Base-by-base conservation (phyloP, 2,113 vertebrate genomes). In the Neofelis nebulosa region DNA sequence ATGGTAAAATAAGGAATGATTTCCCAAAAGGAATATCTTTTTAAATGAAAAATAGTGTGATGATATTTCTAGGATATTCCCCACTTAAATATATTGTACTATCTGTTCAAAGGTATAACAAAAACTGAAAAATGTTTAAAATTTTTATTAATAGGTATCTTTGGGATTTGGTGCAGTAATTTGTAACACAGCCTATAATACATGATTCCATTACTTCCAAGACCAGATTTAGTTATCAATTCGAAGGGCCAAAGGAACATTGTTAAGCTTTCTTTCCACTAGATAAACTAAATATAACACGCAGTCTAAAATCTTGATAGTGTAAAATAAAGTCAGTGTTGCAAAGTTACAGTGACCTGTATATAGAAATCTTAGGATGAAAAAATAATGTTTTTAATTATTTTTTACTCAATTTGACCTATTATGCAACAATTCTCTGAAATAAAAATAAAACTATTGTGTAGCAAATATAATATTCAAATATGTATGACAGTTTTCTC, bases 131-230 rank as follows among this genome's bases (percentile, higher is more conserved):
- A 50, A 81, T 86, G 10, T 93, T 93, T 73, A 63, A 33, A 45
- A 38, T 12, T 92, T 95, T 81, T 86, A 69, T 38, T 84, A 45
- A 81, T 92, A 92, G 82, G 5, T 94, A 11, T 31, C 80, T 95
- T 66, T 88, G 33, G 38, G 85, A 74, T 61, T 83, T 90, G 76
- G 15, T 66, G 33, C 31, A 90, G 29, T 85, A 89, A 90, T 94
- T 95, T 98, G 15, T 96, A 95, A 63, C 95, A 71, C 73, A 97
- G 36, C 29, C 12, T 96, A 65, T 86, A 23, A 91, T 88, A 94
- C 82, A 45, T 92, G 45, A 96, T 96, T 95, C 48, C 31, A 33
- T 66, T 96, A 8, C 11, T 89, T 96, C 38, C 65, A 88, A 94
- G 86, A 31, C 2, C 36, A 89, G 5, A 16, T 84, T 91, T 89